Conservation (phyloP, 1,140 invertebrate species). For the Daktulosphaira vitifoliae region DNA sequence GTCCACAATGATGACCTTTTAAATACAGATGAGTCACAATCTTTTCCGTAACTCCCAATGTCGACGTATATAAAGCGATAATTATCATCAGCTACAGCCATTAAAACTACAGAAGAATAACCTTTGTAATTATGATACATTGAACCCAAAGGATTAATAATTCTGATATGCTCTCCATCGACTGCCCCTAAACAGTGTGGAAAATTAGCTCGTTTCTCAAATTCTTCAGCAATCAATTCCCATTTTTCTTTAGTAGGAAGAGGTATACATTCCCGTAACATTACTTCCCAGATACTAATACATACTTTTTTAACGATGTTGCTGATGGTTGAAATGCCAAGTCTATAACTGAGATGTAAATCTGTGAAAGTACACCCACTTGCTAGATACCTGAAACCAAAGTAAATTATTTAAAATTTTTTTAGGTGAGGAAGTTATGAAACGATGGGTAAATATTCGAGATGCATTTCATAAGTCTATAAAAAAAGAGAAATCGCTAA, state of each 20-base stretch:
- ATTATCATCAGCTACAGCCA: slow-evolving; percentile 27
- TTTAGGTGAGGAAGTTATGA: not conserved
- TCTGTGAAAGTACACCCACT: slow-evolving; percentile 36
- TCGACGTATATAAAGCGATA: slow-evolving; percentile 33
- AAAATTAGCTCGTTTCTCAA: slow-evolving; percentile 17
- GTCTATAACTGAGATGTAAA: slow-evolving; percentile 36
- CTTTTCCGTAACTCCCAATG: slow-evolving; percentile 33
- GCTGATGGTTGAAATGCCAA: slow-evolving; percentile 37
- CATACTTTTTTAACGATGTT: slow-evolving; percentile 37
- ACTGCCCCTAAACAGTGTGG: slow-evolving; percentile 3
- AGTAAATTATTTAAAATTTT: not conserved
- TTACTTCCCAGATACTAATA: slow-evolving; percentile 34
- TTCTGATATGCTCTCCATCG: slow-evolving; percentile 34
- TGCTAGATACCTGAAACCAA: slow-evolving; percentile 37
- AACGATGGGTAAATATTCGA: not conserved
- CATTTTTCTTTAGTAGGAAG: slow-evolving; percentile 34
- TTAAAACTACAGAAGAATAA: slow-evolving; percentile 27
- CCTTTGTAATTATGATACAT: slow-evolving; percentile 36
- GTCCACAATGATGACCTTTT: not conserved
- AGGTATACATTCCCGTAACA: slow-evolving; percentile 35
- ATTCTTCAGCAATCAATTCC: slow-evolving; percentile 12
- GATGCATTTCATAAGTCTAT: not conserved
- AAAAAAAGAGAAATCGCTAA: slow-evolving; percentile 8
- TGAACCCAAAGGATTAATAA: slow-evolving; percentile 25
- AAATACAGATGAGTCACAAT: slow-evolving; percentile 34